Evolutionary conservation across 2,113 vertebrate species (phyloP), one percentile per base, ranked within the genome.

Genomic region (Saguinus imperator): DNA sequence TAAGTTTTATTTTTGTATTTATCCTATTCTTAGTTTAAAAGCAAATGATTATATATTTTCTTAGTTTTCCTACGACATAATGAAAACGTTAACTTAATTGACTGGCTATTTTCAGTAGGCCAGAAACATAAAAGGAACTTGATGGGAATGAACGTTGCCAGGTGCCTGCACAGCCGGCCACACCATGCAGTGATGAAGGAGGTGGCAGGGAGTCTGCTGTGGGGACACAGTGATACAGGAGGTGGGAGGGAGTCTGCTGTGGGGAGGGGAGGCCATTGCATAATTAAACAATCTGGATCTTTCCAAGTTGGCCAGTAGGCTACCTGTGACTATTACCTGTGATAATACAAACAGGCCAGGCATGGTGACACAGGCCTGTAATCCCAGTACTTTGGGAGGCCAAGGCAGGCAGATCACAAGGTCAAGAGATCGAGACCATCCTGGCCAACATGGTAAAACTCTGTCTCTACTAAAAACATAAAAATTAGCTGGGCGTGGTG

Each of bases 101-200:
- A 17, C 9, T 37, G 83, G 29, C 45, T 50, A 9, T 61, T n/a
- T 92, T 58, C 29, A 29, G n/a, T 3, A 79, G 80, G 66, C 37
- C 52, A 81, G 52, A 45, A 43, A 55, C 10, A 13, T 16, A 11
- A 2, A 11, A 48, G 61, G 21, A 14, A 45, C 32, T 2, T 6
- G 27, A 48, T 29, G 43, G 27, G 29, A 37, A 1, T 14, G 43
- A 8, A 23, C 0, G 1, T 37, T 0, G 2, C 37, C 87, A 64
- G 32, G n/a, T 6, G 68, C 35, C 66, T 8, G 9, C 43, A 48
- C 3, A 18, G 57, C 45, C 48, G 1, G n/a, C 29, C 55, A 21
- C 3, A 21, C 16, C 68, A 40, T 1, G 6, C 17, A 3, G 21
- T 32, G 48, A 35, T 10, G 25, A 50, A 29, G 77, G 29, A 12